Percentiles rank a stretch among this genome's conserved stretches.
Conservation (phyloP, 1,140 invertebrate species). For the Dendrolimus kikuchii region DNA sequence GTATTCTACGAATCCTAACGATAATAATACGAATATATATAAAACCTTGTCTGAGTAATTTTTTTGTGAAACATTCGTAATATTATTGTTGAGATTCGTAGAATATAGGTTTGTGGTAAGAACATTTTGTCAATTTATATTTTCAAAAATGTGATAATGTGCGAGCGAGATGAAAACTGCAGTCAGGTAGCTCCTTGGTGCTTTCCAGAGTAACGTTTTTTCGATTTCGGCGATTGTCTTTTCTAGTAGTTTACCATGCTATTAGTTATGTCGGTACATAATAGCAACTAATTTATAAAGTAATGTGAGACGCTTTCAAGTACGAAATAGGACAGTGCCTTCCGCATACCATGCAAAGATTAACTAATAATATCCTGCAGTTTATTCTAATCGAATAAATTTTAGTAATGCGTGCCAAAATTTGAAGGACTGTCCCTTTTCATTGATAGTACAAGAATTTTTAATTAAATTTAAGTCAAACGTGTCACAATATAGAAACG, state of each 20-base stretch:
- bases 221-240: conserved; percentile 1
- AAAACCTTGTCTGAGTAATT: no score
- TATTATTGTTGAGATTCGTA: no score
- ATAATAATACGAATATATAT: no score
- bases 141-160: no score
- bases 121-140: no score
- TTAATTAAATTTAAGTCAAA: conserved; percentile 11
- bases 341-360: not conserved
- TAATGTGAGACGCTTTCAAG: not conserved
- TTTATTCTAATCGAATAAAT: conserved; percentile 6
- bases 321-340: conserved; percentile 35
- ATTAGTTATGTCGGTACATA: conserved; percentile 4
- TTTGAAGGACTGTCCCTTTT: conserved; percentile 37
- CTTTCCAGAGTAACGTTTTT: conserved; percentile 8
- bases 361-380: no score
- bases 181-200: no score
- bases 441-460: conserved; percentile 24
- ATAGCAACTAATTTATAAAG: no score
- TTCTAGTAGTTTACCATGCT: conserved; percentile 5
- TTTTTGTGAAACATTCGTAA: no score
- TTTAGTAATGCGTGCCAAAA: conserved; percentile 34
- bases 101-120: no score
- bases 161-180: no score
- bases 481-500: conserved; percentile 8
- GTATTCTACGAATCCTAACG: no score